Evolutionary conservation across 2,888 invertebrate species (phyloP).

Genomic region (Acronicta leporina): DNA sequence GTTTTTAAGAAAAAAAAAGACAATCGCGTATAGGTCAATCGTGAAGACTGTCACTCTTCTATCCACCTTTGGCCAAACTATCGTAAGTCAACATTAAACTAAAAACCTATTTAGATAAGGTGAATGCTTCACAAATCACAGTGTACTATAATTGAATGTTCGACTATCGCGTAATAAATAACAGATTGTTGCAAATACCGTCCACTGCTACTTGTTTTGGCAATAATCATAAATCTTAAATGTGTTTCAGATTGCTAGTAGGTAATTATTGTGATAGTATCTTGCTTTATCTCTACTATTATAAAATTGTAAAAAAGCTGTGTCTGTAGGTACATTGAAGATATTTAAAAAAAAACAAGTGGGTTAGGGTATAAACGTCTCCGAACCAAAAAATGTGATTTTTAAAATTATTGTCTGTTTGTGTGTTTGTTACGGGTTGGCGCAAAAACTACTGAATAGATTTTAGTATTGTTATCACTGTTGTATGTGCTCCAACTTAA

Average conservation of each 20-base stretch:
- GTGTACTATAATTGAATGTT: slow-evolving; percentile 36
- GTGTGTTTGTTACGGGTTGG: too few species aligned
- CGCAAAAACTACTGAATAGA: too few species aligned
- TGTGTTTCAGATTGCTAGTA: slow-evolving; percentile 5
- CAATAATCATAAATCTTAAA: slow-evolving; percentile 16
- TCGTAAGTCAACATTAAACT: slow-evolving; percentile 30
- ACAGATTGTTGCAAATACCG: slow-evolving; percentile 11
- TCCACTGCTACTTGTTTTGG: slow-evolving; percentile 9
- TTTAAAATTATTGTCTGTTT: too few species aligned
- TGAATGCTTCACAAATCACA: slow-evolving; percentile 13
- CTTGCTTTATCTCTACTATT: neutral
- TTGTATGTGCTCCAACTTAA: too few species aligned
- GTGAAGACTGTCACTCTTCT: slow-evolving; percentile 6
- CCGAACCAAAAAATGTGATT: too few species aligned
- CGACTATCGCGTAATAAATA: slow-evolving; percentile 25
- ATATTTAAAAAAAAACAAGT: too few species aligned
- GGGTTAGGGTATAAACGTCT: too few species aligned
- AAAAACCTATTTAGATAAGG: slow-evolving; percentile 50
- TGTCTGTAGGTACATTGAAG: too few species aligned
- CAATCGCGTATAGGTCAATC: too few species aligned
- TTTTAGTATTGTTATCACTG: too few species aligned
- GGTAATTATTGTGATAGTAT: slow-evolving; percentile 1
- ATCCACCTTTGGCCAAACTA: slow-evolving; percentile 21
- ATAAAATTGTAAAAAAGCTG: too few species aligned
- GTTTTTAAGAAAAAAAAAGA: too few species aligned